Evolutionary conservation across 2,797 vertebrate species (phyloP).

Genomic region (Sylvilagus floridanus): DNA sequence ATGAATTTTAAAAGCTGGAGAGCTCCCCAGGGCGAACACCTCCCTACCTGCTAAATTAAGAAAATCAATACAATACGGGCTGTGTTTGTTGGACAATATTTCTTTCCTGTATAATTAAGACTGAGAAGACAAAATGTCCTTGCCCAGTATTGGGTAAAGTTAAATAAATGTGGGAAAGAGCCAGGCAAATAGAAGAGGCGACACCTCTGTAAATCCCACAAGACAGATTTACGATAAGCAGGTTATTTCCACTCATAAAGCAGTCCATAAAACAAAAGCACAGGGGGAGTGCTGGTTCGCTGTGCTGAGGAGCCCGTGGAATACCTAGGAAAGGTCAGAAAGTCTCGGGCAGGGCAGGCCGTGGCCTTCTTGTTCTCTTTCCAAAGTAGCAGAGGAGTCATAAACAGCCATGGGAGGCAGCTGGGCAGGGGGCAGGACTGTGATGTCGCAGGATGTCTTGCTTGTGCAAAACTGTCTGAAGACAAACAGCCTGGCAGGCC

Average conservation of each 20-base stretch:
- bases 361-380: neutral
- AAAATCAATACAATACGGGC: conserved; percentile 55
- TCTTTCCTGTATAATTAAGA: conserved; percentile 68
- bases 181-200: conserved; percentile 26
- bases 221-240: conserved; percentile 61
- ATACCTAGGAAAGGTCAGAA: neutral
- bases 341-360: neutral
- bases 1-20: neutral
- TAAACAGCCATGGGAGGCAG: neutral
- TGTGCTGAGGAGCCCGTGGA: neutral
- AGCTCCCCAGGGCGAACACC: neutral
- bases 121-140: conserved; percentile 65
- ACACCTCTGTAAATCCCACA: conserved; percentile 61
- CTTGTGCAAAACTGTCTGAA: neutral
- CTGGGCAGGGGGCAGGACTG: too few species aligned
- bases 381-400: neutral
- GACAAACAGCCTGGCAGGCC: neutral
- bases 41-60: conserved; percentile 39
- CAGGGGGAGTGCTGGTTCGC: neutral
- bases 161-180: conserved; percentile 61
- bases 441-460: neutral
- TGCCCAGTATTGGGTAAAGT: conserved; percentile 55
- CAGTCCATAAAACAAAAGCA: conserved; percentile 48
- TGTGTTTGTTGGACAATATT: conserved; percentile 34
- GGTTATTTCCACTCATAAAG: conserved; percentile 70